phyloP scores from a whole-genome alignment of 1,140 invertebrate genomes.

The Chelonus insularis region DNA sequence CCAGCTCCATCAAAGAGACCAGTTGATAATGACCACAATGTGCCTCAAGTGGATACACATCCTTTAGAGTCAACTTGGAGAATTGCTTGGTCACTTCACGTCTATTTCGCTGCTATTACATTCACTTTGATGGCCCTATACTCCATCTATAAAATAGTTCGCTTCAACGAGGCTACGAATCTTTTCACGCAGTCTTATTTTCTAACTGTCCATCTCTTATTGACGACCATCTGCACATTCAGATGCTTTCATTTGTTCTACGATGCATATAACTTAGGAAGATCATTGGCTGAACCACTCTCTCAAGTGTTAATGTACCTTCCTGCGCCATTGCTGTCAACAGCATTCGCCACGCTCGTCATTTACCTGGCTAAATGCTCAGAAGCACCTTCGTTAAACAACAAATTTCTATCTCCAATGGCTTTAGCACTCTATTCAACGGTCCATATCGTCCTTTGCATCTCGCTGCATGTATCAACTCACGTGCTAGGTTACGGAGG shows the following conservation, averaged over 20 bases:
- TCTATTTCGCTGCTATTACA: slow-evolving; percentile 80
- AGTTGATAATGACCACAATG: slow-evolving; percentile 31
- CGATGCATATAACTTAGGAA: slow-evolving; percentile 84
- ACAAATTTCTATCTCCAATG: slow-evolving; percentile 71
- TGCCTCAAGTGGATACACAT: slow-evolving; percentile 42
- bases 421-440: slow-evolving; percentile 74
- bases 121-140: slow-evolving; percentile 81
- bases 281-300: slow-evolving; percentile 75
- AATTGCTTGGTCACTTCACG: slow-evolving; percentile 86
- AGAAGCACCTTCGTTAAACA: slow-evolving; percentile 56
- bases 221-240: slow-evolving; percentile 78
- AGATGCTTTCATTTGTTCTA: slow-evolving; percentile 85
- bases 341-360: slow-evolving; percentile 83
- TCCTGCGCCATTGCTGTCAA: slow-evolving; percentile 80
- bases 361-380: slow-evolving; percentile 78
- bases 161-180: slow-evolving; percentile 79
- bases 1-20: slow-evolving; percentile 43
- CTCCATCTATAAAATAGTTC: slow-evolving; percentile 79
- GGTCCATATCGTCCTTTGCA: slow-evolving; percentile 75
- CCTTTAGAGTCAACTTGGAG: slow-evolving; percentile 65
- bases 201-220: slow-evolving; percentile 76
- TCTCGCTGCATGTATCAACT: slow-evolving; percentile 76
- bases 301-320: slow-evolving; percentile 81
- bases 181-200: slow-evolving; percentile 82
- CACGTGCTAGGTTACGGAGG: slow-evolving; percentile 58